Percentiles rank a stretch among this genome's conserved stretches.
phyloP scores from a whole-genome alignment of 2,888 invertebrate genomes.

The Chouioia cunea region DNA sequence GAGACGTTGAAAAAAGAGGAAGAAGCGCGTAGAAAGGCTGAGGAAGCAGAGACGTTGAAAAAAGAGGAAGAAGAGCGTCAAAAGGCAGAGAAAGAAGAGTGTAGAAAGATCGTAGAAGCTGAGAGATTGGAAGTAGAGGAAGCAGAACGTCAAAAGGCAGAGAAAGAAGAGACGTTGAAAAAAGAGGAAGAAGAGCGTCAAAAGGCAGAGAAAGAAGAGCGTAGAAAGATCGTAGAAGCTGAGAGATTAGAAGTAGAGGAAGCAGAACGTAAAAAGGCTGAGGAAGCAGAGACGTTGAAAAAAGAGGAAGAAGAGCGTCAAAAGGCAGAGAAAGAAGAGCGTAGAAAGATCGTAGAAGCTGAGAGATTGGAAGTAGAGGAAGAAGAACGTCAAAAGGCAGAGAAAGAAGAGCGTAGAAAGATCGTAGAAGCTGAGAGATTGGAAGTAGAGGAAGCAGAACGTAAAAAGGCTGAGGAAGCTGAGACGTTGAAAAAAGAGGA shows the following conservation, averaged over 20 bases:
- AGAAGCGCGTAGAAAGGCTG: constrained; percentile 30
- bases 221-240: constrained; percentile 44
- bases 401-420: background rate
- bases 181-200: constrained; percentile 43
- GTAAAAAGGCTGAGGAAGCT: background rate
- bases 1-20: constrained; percentile 48
- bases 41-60: constrained; percentile 41
- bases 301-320: no score
- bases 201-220: constrained; percentile 43
- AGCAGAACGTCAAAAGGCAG: constrained; percentile 37
- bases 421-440: no score
- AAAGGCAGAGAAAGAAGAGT: constrained; percentile 50
- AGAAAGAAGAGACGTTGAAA: no score
- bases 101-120: constrained; percentile 43
- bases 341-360: no score
- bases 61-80: constrained; percentile 46
- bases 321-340: no score
- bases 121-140: constrained; percentile 47
- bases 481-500: background rate
- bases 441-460: background rate
- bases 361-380: constrained; percentile 35
- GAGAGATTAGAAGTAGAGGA: constrained; percentile 40
- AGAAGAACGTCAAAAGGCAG: constrained; percentile 48
- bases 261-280: constrained; percentile 43
- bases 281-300: constrained; percentile 38